phyloP scores from a whole-genome alignment of 2,797 vertebrate genomes.

The Parauchenoglanis ngamensis region DNA sequence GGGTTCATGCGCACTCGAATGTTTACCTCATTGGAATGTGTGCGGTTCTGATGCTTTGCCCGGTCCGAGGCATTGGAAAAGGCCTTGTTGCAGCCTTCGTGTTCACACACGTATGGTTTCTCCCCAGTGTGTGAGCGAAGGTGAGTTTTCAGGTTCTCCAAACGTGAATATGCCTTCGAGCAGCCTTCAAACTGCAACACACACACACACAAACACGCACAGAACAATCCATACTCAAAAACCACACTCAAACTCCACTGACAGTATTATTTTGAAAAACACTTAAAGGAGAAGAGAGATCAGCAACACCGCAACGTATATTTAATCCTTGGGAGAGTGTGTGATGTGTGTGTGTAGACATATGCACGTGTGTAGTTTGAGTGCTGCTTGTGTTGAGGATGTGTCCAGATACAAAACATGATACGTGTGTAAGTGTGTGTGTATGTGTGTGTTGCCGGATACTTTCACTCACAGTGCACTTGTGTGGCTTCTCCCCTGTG shows the following conservation, averaged over 20 bases:
- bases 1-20: not conserved
- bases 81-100: conserved; percentile 96
- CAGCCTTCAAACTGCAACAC: conserved; percentile 92
- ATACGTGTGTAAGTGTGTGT: not conserved
- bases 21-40: conserved; percentile 89
- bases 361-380: not conserved
- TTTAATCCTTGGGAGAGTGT: not conserved
- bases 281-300: not conserved
- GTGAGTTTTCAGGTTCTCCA: conserved; percentile 98
- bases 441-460: conserved; percentile 12
- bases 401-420: not conserved
- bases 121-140: conserved; percentile 97
- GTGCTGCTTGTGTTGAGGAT: not conserved
- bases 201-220: conserved; percentile 29
- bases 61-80: conserved; percentile 97
- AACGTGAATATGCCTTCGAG: conserved; percentile 93
- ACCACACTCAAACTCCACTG: not conserved
- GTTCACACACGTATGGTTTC: conserved; percentile 96
- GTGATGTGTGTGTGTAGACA: not conserved
- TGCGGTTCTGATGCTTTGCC: conserved; percentile 98
- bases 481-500: conserved; percentile 97
- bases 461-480: conserved; percentile 86
- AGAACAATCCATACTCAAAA: not conserved
- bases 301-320: not conserved
- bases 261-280: conserved; percentile 6